These are phyloP conservation scores for Stegastes partitus DNA, from an alignment of 2,113 vertebrate species.

Conservation along the genomic window DNA sequence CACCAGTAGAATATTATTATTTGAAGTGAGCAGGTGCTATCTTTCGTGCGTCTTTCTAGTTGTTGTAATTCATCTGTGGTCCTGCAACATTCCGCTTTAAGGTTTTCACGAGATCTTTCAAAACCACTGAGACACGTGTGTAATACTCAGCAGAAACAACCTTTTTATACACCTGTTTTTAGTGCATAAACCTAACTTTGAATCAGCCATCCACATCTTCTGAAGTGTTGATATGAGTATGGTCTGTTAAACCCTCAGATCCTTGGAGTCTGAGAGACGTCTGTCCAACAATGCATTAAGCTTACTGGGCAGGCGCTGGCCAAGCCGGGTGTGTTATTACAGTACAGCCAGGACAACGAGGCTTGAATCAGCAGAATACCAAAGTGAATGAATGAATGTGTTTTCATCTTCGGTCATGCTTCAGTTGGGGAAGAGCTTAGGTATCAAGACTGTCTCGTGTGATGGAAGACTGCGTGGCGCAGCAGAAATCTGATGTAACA, in stretches of 20 bases:
- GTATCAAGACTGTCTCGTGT: constrained; percentile 48
- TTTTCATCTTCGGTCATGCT: constrained; percentile 52
- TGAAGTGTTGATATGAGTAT: not conserved
- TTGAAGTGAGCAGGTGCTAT: no score
- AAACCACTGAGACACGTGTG: no score
- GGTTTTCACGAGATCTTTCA: no score
- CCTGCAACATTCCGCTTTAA: no score
- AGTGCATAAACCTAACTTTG: no score
- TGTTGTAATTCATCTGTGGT: no score
- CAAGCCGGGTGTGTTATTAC: constrained; percentile 58
- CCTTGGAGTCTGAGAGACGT: constrained; percentile 32
- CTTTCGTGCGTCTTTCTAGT: no score
- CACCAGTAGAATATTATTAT: no score
- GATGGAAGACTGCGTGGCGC: constrained; percentile 30
- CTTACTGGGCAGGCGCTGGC: constrained; percentile 39
- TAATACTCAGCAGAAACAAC: no score
- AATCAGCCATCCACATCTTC: not conserved
- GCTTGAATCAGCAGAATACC: constrained; percentile 75
- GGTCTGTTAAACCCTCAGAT: constrained; percentile 13
- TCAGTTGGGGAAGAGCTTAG: constrained; percentile 40
- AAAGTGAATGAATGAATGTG: constrained; percentile 64
- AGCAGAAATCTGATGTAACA: constrained; percentile 40
- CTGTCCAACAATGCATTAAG: constrained; percentile 42
- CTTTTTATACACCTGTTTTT: no score
- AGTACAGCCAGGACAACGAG: constrained; percentile 37